These are phyloP conservation scores for Chondrilla cf. caribensis DNA, from an alignment of 37 sponge, comb jelly and placozoan genomes.

Conservation along the genomic window DNA sequence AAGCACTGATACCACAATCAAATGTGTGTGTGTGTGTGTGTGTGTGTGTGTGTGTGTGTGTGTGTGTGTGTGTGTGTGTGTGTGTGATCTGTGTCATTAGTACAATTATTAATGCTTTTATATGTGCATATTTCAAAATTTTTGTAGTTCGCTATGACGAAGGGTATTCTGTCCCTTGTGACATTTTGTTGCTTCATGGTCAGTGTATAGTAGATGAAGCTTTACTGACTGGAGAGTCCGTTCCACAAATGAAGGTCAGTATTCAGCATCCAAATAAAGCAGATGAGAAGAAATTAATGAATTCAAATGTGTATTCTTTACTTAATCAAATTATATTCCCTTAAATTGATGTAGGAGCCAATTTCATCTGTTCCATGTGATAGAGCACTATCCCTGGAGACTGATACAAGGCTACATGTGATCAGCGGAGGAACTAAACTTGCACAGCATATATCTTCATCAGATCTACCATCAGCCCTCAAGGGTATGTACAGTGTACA, in stretches of 20 bases:
- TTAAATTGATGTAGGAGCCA: conserved; percentile 52
- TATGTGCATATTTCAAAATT: too few relatives aligned
- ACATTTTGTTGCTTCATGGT: conserved; percentile 86
- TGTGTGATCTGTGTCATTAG: too few relatives aligned
- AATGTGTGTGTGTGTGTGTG: too few relatives aligned
- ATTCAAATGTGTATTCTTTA: too few relatives aligned
- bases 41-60: too few relatives aligned
- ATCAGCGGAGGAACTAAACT: conserved; percentile 88
- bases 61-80: too few relatives aligned
- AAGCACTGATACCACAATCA: too few relatives aligned
- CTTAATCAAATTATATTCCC: not conserved
- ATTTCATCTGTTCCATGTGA: conserved; percentile 17
- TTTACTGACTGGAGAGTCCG: conserved; percentile 95
- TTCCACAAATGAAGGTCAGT: conserved; percentile 92
- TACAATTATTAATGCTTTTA: too few relatives aligned
- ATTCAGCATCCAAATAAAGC: too few relatives aligned
- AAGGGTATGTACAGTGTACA: not conserved
- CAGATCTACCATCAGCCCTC: not conserved
- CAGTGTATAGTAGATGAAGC: conserved; percentile 91
- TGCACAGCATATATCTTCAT: conserved; percentile 78
- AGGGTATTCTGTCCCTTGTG: conserved; percentile 75
- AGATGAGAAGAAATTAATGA: too few relatives aligned
- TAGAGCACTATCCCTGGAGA: conserved; percentile 47
- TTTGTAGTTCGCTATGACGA: too few relatives aligned
- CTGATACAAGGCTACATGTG: conserved; percentile 77